Evolutionary conservation across 2,113 vertebrate species (phyloP).

Genomic region (Embiotoca jacksoni): DNA sequence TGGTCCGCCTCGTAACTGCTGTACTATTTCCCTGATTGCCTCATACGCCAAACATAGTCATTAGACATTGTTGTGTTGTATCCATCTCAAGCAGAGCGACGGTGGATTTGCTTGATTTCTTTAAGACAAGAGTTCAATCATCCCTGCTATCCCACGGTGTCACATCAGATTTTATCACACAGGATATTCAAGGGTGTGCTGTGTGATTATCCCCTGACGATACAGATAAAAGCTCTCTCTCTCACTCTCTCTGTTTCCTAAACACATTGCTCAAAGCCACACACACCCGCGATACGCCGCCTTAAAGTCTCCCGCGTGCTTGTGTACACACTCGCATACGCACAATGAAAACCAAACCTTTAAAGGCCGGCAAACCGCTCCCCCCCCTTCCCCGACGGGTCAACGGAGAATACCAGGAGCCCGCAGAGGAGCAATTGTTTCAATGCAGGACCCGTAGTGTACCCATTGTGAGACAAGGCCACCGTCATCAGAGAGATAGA

Average conservation of each 20-base stretch:
- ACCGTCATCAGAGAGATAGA: conserved; percentile 72
- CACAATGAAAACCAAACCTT: conserved; percentile 59
- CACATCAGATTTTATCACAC: conserved; percentile 76
- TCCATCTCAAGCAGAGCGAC: conserved; percentile 55
- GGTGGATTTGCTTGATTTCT: conserved; percentile 80
- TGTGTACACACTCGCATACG: conserved; percentile 13
- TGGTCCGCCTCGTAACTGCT: conserved; percentile 47
- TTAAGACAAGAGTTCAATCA: conserved; percentile 74
- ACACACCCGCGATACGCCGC: conserved; percentile 18
- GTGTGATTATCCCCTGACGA: conserved; percentile 75
- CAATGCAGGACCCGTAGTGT: conserved; percentile 51
- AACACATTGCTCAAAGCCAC: conserved; percentile 62
- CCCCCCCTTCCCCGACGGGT: conserved; percentile 25
- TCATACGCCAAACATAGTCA: conserved; percentile 57
- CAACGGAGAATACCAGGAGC: conserved; percentile 57
- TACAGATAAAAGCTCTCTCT: conserved; percentile 72
- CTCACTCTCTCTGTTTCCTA: conserved; percentile 45
- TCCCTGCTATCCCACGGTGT: conserved; percentile 68
- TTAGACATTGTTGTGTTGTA: conserved; percentile 70
- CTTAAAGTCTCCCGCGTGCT: conserved; percentile 33
- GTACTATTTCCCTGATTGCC: conserved; percentile 58
- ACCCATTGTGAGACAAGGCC: conserved; percentile 71
- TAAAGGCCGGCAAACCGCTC: conserved; percentile 34
- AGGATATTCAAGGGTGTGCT: conserved; percentile 73
- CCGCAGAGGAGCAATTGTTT: conserved; percentile 72